phyloP scores from a whole-genome alignment of 2,113 vertebrate species.

The Rafetus swinhoei region DNA sequence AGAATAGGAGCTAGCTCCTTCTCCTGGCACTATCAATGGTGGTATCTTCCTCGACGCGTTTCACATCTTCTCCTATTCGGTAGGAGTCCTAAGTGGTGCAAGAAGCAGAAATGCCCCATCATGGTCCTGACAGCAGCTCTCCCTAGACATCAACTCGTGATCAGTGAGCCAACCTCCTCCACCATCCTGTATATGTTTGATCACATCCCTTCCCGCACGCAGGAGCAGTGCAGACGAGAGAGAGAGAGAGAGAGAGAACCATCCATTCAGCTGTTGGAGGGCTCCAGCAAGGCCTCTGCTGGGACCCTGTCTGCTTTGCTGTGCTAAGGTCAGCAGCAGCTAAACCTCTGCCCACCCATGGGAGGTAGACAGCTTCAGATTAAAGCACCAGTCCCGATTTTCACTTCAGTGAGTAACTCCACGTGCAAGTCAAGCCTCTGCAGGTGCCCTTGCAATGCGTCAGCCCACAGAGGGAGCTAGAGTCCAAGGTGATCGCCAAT shows the following conservation, averaged over 20 bases:
- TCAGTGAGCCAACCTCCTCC: neutral
- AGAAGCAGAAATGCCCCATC: neutral
- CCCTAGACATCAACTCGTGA: fast-evolving
- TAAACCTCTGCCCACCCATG: neutral
- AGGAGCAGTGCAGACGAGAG: neutral
- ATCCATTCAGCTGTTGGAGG: neutral
- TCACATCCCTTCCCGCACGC: neutral
- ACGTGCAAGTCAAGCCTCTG: neutral
- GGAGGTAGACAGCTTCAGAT: neutral
- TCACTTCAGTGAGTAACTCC: neutral
- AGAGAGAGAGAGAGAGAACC: fast-evolving
- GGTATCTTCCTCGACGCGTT: neutral
- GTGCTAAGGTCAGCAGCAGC: fast-evolving
- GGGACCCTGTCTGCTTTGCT: neutral
- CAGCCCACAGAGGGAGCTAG: neutral
- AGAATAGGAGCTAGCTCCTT: neutral
- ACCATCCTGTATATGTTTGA: neutral
- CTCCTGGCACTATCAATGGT: neutral
- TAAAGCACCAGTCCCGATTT: neutral
- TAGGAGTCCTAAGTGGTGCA: neutral
- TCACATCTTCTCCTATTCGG: neutral
- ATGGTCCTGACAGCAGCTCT: neutral
- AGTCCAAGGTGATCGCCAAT: neutral
- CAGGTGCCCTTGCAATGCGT: neutral
- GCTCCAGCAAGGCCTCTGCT: neutral